These are phyloP conservation scores for Crocuta crocuta DNA, from an alignment of 2,113 vertebrate species.

Conservation along the genomic window DNA sequence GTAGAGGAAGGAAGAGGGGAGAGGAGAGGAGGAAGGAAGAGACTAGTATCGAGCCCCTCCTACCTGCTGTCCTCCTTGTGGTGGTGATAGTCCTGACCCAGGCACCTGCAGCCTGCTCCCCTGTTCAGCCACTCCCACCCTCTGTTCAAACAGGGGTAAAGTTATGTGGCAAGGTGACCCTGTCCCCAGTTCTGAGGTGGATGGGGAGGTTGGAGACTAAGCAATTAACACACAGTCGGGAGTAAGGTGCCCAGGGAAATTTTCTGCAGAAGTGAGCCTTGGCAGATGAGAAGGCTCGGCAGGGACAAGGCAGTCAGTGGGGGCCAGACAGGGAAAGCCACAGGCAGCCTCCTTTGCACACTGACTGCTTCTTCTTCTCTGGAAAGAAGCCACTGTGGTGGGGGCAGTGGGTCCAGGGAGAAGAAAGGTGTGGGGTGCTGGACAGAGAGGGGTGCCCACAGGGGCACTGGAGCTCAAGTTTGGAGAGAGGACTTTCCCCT, in stretches of 20 bases:
- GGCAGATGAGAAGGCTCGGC: constrained; percentile 60
- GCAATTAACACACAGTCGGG: constrained; percentile 70
- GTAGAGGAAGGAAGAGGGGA: accelerated
- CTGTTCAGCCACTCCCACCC: neutral
- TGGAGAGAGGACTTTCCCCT: neutral
- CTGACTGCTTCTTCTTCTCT: neutral
- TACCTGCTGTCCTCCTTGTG: accelerated
- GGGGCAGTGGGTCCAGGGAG: neutral
- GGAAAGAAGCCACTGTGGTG: neutral
- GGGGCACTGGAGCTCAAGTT: neutral
- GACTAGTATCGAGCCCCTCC: neutral
- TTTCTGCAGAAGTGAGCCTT: neutral
- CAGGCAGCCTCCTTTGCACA: neutral
- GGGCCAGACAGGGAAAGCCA: neutral
- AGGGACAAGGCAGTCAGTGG: neutral
- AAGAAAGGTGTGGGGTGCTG: neutral
- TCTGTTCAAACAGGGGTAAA: neutral
- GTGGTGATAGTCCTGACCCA: neutral
- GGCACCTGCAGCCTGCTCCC: too few relatives aligned
- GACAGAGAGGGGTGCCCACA: neutral
- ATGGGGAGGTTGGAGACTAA: constrained; percentile 47
- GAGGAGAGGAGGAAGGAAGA: accelerated
- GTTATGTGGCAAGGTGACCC: constrained; percentile 71
- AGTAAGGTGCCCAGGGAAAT: constrained; percentile 70
- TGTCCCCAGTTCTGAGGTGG: neutral